phyloP scores from a whole-genome alignment of 2,888 invertebrate genomes.

The Biston betularia region DNA sequence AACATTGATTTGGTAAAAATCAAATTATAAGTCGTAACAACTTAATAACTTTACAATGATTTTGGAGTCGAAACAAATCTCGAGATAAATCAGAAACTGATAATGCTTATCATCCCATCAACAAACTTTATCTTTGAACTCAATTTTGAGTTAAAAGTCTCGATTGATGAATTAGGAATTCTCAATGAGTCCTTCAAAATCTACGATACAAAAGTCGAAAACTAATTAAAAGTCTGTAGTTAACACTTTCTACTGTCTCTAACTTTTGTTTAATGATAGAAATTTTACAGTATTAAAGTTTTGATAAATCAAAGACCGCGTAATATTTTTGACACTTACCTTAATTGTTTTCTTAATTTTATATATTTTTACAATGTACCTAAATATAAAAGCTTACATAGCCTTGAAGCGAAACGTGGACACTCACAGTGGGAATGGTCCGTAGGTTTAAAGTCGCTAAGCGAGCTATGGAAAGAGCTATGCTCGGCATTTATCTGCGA shows the following conservation, averaged over 20 bases:
- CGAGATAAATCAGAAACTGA: conserved; percentile 1
- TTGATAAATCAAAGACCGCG: neutral
- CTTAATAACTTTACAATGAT: neutral
- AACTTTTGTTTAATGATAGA: conserved; percentile 1
- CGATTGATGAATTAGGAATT: conserved; percentile 34
- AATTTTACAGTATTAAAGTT: neutral
- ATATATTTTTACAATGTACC: too few relatives aligned
- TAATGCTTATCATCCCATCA: conserved; percentile 4
- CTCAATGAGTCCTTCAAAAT: conserved; percentile 16
- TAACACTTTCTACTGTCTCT: conserved; percentile 26
- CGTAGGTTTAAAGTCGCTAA: too few relatives aligned
- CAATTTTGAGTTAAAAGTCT: conserved; percentile 4
- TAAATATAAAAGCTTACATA: too few relatives aligned
- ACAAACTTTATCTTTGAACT: conserved; percentile 26
- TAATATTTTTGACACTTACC: neutral
- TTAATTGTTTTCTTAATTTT: too few relatives aligned
- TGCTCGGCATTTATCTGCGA: too few relatives aligned
- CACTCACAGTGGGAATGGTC: too few relatives aligned
- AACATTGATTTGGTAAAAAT: too few relatives aligned
- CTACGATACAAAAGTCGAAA: conserved; percentile 21
- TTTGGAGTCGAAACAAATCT: conserved; percentile 14
- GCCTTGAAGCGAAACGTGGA: too few relatives aligned
- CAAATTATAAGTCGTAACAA: neutral
- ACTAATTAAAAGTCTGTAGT: conserved; percentile 35
- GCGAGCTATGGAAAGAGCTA: too few relatives aligned